Base-by-base conservation (phyloP, 2,888 invertebrate species). In the Drosophila borborema region DNA sequence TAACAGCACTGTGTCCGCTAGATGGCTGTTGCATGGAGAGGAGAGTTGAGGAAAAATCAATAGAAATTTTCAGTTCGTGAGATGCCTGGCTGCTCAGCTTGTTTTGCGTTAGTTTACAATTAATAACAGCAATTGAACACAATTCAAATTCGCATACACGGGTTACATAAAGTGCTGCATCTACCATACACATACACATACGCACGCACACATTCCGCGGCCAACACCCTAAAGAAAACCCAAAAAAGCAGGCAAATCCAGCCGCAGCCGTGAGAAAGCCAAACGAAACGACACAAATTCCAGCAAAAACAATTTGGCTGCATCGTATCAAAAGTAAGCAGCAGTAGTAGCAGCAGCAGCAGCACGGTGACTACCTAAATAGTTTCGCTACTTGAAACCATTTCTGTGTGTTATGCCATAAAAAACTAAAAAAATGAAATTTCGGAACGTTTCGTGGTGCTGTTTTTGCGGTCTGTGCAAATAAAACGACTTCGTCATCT, bases 61-160 rank as follows among this genome's bases (percentile, higher is more conserved):
- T 91, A 92, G 90, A 91, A 91, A 87, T 91, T 91, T 92, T 91
- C 92, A 80, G 88, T 78, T 77, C 66, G 90, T 87, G 82, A 74
- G 77, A 76, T 74, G 80, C 82, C 66, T 81, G 74, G 62, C 56
- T 82, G 88, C 82, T 80, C 80, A 69, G 89, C 65, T 66, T 80
- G 78, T 81, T 86, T 86, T 79, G 87, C 69, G 85, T 85, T 82
- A 80, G 80, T 84, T 81, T 73, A 81, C 71, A 78, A 55, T 70
- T 74, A 82, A 82, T 76, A 78, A 73, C 62, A 66, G 62, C 62
- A 64, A 65, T 80, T 59, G 58, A 67, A 67, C 58, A 53, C 55
- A 68, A 80, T 72, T 70, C 54, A 23, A 56, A 53, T 36, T n/a
- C n/a, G 58, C 67, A 70, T 63, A 70, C 54, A 70, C 69, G 68